Conservation (phyloP, 1,140 invertebrate species). For the Heliconius congener region DNA sequence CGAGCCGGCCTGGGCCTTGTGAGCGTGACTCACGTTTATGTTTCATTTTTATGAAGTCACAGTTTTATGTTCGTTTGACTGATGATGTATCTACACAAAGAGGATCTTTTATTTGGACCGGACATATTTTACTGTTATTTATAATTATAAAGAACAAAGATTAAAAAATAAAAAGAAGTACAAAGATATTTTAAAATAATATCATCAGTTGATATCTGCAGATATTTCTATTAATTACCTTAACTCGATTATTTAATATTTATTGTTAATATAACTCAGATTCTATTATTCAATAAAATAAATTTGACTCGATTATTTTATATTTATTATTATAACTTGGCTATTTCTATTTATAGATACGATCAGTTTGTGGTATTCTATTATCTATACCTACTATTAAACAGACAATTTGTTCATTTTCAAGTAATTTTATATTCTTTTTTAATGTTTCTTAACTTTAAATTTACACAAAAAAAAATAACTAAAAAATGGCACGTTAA, state of each 20-base stretch:
- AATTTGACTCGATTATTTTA: background rate
- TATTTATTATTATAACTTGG: background rate
- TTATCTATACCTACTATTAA: background rate
- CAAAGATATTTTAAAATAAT: background rate
- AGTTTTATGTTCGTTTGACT: constrained; percentile 37
- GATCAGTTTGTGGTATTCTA: no score
- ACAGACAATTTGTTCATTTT: background rate
- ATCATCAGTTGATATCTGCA: background rate
- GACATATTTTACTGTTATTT: constrained; percentile 1
- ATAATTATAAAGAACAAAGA: background rate
- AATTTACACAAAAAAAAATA: no score
- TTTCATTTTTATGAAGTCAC: constrained; percentile 56
- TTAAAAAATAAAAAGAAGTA: background rate
- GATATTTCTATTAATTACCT: background rate
- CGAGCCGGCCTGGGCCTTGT: constrained; percentile 15
- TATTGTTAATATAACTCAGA: no score
- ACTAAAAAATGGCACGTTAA: no score
- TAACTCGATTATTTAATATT: background rate
- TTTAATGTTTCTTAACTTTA: no score
- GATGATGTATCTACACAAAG: constrained; percentile 37
- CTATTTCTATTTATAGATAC: no score
- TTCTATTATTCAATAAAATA: background rate
- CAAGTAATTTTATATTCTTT: no score
- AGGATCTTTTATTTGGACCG: constrained; percentile 13
- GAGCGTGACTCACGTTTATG: constrained; percentile 53